These are phyloP conservation scores for Cromileptes altivelis DNA, from an alignment of 2,113 vertebrate genomes.

Conservation along the genomic window DNA sequence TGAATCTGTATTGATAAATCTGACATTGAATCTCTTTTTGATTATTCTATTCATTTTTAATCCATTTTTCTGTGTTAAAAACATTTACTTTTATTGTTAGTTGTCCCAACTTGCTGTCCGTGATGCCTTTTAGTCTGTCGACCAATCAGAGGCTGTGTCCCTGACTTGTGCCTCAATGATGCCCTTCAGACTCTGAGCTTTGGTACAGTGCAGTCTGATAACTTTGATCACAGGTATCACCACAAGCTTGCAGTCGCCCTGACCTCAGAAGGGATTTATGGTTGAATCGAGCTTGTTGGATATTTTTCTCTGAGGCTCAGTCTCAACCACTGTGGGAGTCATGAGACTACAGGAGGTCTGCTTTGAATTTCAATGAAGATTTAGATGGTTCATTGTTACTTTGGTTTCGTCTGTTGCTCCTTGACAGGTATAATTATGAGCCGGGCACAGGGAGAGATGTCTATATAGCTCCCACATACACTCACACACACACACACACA, in stretches of 20 bases:
- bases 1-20: too few species aligned
- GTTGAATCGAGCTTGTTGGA: constrained; percentile 37
- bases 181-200: not conserved
- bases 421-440: constrained; percentile 46
- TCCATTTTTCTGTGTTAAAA: too few species aligned
- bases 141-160: too few species aligned
- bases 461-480: not conserved
- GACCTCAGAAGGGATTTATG: constrained; percentile 38
- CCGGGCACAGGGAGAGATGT: constrained; percentile 4
- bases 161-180: not conserved
- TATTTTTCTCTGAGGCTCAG: constrained; percentile 39
- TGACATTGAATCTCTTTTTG: too few species aligned
- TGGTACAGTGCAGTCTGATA: constrained; percentile 3
- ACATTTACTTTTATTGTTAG: too few species aligned
- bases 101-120: too few species aligned
- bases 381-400: constrained; percentile 47
- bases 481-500: not conserved
- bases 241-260: not conserved
- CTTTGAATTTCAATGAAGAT: constrained; percentile 69
- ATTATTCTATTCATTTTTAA: too few species aligned
- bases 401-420: constrained; percentile 46
- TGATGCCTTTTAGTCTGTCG: too few species aligned
- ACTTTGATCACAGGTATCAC: constrained; percentile 13
- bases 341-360: constrained; percentile 37
- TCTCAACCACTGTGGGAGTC: constrained; percentile 24